Percentiles rank a stretch among this genome's conserved stretches.
These are phyloP conservation scores for Clitarchus hookeri DNA, from an alignment of 2,888 invertebrate species.

Conservation along the genomic window DNA sequence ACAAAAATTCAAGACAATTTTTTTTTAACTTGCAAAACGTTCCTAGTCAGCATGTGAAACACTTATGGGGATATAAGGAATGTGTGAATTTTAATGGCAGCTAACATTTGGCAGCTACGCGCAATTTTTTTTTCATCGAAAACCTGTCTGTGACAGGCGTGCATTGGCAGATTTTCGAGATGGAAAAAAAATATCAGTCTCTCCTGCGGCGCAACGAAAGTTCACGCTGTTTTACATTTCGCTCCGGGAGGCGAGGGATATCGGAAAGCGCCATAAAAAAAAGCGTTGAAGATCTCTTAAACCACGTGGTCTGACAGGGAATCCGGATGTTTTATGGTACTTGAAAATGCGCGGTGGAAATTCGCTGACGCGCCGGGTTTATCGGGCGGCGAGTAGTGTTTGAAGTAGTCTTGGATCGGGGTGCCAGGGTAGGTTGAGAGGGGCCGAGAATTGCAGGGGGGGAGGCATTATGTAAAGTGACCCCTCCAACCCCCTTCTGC, in stretches of 20 bases:
- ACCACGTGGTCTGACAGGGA: neutral
- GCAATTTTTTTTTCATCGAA: neutral
- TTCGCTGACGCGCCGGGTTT: constrained; percentile 16
- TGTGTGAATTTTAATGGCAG: no score
- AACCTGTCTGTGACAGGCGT: neutral
- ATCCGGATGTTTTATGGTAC: constrained; percentile 21
- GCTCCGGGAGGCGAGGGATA: neutral
- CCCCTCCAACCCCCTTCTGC: neutral
- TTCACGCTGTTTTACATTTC: neutral
- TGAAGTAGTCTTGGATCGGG: constrained; percentile 18
- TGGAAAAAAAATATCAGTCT: neutral
- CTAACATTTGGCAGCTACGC: no score
- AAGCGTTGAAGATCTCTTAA: neutral
- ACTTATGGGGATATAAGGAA: no score
- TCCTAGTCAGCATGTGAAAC: no score
- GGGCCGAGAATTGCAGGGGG: neutral
- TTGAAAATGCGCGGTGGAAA: constrained; percentile 15
- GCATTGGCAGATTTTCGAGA: neutral
- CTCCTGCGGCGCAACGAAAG: neutral
- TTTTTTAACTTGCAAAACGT: no score
- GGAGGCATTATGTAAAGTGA: constrained; percentile 21
- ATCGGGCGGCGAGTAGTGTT: neutral
- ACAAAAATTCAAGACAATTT: no score
- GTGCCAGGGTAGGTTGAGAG: neutral
- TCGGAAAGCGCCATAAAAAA: neutral